phyloP scores from a whole-genome alignment of 2,113 vertebrate species.

The Cyprinodon brontotheroides region DNA sequence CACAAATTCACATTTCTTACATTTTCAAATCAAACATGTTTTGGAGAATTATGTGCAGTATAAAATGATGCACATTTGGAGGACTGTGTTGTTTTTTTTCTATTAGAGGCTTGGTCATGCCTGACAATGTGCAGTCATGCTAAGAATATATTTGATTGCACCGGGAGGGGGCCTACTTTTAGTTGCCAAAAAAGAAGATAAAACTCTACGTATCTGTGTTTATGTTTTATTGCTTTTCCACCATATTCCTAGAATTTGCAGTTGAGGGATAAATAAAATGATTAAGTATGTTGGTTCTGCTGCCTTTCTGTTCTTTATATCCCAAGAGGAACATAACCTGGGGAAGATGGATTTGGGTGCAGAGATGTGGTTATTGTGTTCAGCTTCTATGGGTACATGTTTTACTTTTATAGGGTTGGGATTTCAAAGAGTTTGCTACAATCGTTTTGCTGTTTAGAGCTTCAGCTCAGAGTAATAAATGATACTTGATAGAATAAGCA shows the following conservation, averaged over 20 bases:
- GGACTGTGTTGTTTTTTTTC: not conserved
- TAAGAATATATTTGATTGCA: not conserved
- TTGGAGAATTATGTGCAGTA: not conserved
- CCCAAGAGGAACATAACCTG: slow-evolving; percentile 58
- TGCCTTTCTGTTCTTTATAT: slow-evolving; percentile 45
- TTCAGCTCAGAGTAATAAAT: slow-evolving; percentile 49
- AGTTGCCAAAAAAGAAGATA: not conserved
- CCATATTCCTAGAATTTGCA: slow-evolving; percentile 36
- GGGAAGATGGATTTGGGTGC: slow-evolving; percentile 58
- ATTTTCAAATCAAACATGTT: not conserved
- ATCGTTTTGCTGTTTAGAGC: slow-evolving; percentile 20
- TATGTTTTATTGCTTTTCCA: slow-evolving; percentile 27
- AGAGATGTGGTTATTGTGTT: slow-evolving; percentile 14
- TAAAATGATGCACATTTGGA: not conserved
- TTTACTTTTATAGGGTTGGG: slow-evolving; percentile 28
- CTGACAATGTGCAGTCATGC: not conserved
- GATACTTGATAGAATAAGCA: slow-evolving; percentile 66
- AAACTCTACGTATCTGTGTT: slow-evolving; percentile 25
- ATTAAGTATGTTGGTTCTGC: slow-evolving; percentile 57
- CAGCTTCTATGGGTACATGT: slow-evolving; percentile 28
- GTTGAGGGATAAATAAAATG: slow-evolving; percentile 49
- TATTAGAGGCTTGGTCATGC: not conserved
- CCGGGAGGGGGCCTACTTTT: not conserved
- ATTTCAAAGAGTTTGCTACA: slow-evolving; percentile 45
- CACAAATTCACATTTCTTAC: not conserved